Percentiles rank a stretch among this genome's conserved stretches.
Evolutionary conservation across 1,140 invertebrate genomes (phyloP).

Genomic region (roundworm (Caenorhabditis elegans)): WBcel235 BX284606.5:596501-597000

Average conservation of each 20-base stretch:
- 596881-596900: too few species aligned
- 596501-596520: too few species aligned
- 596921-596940: conserved; percentile 1
- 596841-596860: conserved; percentile 18
- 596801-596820: conserved; percentile 28
- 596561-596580: too few species aligned
- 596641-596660: too few species aligned
- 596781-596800: conserved; percentile 9
- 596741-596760: conserved; percentile 39
- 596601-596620: too few species aligned
- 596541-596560: too few species aligned
- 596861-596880: conserved; percentile 21
- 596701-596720: conserved; percentile 2
- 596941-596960: conserved; percentile 22
- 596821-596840: conserved; percentile 8
- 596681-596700: neutral
- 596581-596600: too few species aligned
- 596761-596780: conserved; percentile 18
- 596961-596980: conserved; percentile 27
- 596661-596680: too few species aligned
- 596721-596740: conserved; percentile 36
- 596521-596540: too few species aligned
- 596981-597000: conserved; percentile 30
- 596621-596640: too few species aligned
- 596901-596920: conserved; percentile 30